A percentile compares a stretch with the other conserved stretches of the same genome.
Conservation (phyloP, 2,113 vertebrate species). For the Nothocercus nigrocapillus region DNA sequence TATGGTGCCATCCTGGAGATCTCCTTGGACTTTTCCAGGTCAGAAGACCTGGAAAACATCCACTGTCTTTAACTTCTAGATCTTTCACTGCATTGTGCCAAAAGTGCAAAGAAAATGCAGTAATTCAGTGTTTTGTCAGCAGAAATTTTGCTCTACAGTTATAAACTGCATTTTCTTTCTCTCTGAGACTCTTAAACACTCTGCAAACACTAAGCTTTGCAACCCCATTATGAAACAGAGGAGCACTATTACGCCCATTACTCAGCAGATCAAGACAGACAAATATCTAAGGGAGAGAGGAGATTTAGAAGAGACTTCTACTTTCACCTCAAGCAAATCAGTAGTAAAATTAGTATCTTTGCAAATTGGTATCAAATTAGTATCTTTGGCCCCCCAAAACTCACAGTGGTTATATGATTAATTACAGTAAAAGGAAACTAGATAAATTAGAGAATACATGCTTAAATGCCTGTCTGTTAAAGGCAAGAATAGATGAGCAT, state of each 20-base stretch:
- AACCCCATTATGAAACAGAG: neutral
- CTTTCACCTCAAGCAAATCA: neutral
- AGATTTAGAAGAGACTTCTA: neutral
- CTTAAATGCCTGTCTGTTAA: neutral
- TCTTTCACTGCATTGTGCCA: neutral
- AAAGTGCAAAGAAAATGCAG: neutral
- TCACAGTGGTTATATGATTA: neutral
- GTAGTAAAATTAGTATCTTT: too few relatives aligned
- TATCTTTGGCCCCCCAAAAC: neutral
- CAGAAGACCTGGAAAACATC: neutral
- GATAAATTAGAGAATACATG: neutral
- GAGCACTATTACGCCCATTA: neutral
- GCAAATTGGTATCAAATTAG: neutral
- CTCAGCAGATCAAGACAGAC: neutral
- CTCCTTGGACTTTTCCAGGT: neutral
- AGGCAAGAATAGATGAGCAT: neutral
- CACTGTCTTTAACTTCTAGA: neutral
- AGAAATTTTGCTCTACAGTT: neutral
- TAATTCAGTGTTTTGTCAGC: neutral
- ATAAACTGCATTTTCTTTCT: neutral
- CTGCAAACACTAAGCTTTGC: neutral
- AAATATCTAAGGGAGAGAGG: neutral
- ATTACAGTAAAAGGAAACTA: neutral
- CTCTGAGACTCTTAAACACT: neutral
- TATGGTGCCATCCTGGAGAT: neutral